Conservation (phyloP, 2,113 vertebrate genomes). For the Opisthocomus hoazin region DNA sequence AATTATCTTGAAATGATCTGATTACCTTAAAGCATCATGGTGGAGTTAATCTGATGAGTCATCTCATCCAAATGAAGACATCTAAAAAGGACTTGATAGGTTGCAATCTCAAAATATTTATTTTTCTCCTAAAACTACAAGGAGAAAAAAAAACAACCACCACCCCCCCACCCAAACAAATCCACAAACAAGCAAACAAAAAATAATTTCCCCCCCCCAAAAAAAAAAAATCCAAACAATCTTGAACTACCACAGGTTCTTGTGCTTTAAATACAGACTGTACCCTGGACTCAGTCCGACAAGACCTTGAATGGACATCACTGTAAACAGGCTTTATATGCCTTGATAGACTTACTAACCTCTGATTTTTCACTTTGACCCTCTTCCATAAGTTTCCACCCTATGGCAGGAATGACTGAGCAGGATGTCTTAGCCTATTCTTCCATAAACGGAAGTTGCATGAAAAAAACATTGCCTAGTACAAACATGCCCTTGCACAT, state of each 20-base stretch:
- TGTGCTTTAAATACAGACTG: not conserved
- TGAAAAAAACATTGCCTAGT: not conserved
- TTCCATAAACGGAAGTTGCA: not conserved
- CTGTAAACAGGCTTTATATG: not conserved
- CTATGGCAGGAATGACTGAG: not conserved
- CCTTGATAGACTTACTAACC: not conserved
- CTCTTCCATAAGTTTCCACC: not conserved
- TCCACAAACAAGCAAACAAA: not conserved
- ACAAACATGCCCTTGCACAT: not conserved
- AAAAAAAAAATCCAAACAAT: not conserved
- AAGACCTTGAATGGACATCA: not conserved
- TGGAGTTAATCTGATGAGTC: not conserved
- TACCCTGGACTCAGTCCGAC: not conserved
- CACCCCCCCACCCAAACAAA: too few species aligned
- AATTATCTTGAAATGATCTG: not conserved
- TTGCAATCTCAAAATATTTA: not conserved
- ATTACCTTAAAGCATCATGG: not conserved
- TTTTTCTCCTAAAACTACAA: not conserved
- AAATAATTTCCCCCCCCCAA: accelerated
- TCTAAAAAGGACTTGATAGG: not conserved
- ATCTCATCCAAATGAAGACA: not conserved
- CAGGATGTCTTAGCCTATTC: not conserved
- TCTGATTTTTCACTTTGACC: not conserved
- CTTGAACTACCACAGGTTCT: not conserved
- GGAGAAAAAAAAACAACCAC: too few species aligned